Evolutionary conservation across 1,140 invertebrate species (phyloP), one percentile per base, ranked within the genome.

Genomic region (Sipha flava): DNA sequence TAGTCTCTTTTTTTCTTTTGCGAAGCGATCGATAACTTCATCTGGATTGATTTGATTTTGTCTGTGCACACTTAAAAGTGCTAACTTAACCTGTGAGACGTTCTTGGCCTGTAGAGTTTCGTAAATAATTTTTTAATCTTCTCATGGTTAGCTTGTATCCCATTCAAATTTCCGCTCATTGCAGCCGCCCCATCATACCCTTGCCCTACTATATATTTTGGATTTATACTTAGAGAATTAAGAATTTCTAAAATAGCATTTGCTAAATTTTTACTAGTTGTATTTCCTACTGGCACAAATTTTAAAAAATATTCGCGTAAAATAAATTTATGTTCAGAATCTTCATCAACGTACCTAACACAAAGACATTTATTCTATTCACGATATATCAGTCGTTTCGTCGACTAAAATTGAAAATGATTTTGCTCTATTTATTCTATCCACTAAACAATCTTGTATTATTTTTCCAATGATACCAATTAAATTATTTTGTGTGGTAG

Each of bases 401-500:
- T 54, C 49, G 5, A 54, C 49, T 54, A 54, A 54, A 54, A 54
- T 54, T 54, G 49, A 54, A 54, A 54, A 54, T 54, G 49, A 54
- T 21, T 45, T 45, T 45, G 43, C 43, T 12, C 43, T 54, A 54
- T 54, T 54, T 6, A 54, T 54, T 54, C n/a, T 54, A 54, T 54
- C 21, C 9, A 54, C 49, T 54, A 54, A 54, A 54, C n/a, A 21
- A 54, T 54, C 49, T 54, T n/a, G 18, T 54, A 54, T 14, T 45
- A 45, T 45, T 45, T 45, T 45, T n/a, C n/a, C n/a, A n/a, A 40
- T 23, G 21, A 66, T 3, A 66, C 18, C 9, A 23, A 37, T 66
- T 66, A 66, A 37, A 66, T 66, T 40, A 66, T 66, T 66, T 66
- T 66, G 21, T 66, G 21, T 66, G 62, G 62, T 66, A 66, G 62